Evolutionary conservation across 2,797 vertebrate species (phyloP).

Genomic region (Synaphobranchus kaupii): DNA sequence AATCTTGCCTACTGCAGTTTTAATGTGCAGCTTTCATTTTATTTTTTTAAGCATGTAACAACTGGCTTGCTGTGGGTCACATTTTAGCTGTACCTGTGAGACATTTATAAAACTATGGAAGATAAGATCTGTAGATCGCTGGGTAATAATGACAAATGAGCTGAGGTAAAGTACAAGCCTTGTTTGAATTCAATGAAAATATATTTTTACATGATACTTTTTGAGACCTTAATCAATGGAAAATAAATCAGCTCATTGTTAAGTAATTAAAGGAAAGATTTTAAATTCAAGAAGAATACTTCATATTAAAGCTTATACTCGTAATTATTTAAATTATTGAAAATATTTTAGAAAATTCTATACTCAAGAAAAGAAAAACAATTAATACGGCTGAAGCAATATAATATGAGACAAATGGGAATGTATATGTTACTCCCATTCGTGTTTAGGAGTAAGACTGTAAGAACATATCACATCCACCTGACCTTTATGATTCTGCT

Average conservation of each 20-base stretch:
- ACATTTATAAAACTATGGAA: not conserved
- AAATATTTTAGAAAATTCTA: not conserved
- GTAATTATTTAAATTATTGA: too few relatives aligned
- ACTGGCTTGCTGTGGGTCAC: not conserved
- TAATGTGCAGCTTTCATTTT: too few relatives aligned
- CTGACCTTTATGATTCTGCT: slow-evolving; percentile 13
- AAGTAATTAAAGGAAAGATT: too few relatives aligned
- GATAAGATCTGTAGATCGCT: too few relatives aligned
- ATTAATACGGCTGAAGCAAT: not conserved
- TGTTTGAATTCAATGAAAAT: not conserved
- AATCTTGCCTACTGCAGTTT: too few relatives aligned
- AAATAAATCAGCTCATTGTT: too few relatives aligned
- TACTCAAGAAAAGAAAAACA: not conserved
- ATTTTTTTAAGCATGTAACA: not conserved
- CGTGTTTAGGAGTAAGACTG: not conserved
- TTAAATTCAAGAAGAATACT: too few relatives aligned
- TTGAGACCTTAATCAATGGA: too few relatives aligned
- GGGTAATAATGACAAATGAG: not conserved
- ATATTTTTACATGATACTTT: not conserved
- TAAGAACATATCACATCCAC: not conserved
- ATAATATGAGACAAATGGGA: not conserved
- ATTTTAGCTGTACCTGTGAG: not conserved
- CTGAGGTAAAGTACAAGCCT: not conserved
- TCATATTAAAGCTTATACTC: too few relatives aligned
- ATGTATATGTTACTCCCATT: not conserved